These are phyloP conservation scores for Haemorhous mexicanus DNA, from an alignment of 2,113 vertebrate species.

Conservation along the genomic window DNA sequence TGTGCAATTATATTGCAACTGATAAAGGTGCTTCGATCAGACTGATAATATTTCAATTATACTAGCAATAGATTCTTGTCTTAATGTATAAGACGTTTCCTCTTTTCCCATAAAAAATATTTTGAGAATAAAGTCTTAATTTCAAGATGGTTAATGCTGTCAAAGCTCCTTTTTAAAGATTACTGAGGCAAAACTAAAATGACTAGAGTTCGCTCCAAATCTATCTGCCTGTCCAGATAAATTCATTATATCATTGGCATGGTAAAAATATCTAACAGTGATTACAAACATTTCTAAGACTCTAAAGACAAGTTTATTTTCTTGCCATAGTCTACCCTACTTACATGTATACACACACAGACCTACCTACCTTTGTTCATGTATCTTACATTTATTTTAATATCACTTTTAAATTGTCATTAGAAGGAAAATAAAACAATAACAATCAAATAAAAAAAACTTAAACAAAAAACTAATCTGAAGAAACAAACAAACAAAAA, in stretches of 20 bases:
- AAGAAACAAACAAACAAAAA: background rate
- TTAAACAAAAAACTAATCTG: background rate
- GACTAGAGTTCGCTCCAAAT: background rate
- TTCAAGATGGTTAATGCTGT: accelerated
- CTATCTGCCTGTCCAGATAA: background rate
- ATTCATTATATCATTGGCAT: background rate
- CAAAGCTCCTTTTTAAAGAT: background rate
- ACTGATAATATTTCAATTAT: background rate
- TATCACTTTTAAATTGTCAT: background rate
- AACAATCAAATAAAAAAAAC: background rate
- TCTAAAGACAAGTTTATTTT: background rate
- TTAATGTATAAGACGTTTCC: background rate
- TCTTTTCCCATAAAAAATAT: background rate
- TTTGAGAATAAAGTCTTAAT: background rate
- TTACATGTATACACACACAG: background rate
- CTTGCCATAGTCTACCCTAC: background rate
- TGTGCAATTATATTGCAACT: background rate
- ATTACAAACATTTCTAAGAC: background rate
- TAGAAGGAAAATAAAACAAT: background rate
- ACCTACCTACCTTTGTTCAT: background rate
- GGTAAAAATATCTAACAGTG: background rate
- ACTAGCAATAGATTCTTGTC: background rate
- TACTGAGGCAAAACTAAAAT: background rate
- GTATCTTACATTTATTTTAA: background rate
- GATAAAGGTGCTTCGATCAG: background rate